Evolutionary conservation across 2,113 vertebrate species (phyloP), one percentile per base, ranked within the genome.

Genomic region (Aptenodytes patagonicus): DNA sequence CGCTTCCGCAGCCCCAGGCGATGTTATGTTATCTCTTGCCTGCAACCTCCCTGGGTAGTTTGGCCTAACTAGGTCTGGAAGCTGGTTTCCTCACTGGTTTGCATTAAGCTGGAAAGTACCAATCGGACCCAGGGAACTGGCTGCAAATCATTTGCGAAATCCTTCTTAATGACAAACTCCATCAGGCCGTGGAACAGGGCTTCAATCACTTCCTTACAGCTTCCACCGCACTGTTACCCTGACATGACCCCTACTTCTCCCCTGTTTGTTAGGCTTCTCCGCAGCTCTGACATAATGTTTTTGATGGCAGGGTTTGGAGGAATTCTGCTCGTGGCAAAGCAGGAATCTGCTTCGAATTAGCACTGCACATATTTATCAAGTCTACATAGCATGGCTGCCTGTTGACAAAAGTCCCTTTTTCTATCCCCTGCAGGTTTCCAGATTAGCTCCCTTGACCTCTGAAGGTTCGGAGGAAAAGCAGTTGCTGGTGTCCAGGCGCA

Each of bases 191-290:
- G 93, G 92, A 97, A 55, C 86, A 54, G 70, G 92, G 94, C 90
- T 97, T 76, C 92, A 92, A 60, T 94, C 86, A 9, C 89, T 93
- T 58, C 95, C 90, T 92, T 85, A 54, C 97, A 91, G 97, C 97
- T 97, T 97, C 95, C 95, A 91, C 97, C 95, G 1, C 93, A 58
- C 93, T 65, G 87, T 87, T 98, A 94, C 97, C 98, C 98, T 97
- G 85, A 95, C 21, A 3, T 92, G 97, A 97, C 97, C 97, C 91
- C 66, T 40, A 12, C 97, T 97, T 97, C 98, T 98, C 96, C 96
- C 87, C 92, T 86, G 75, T 90, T 94, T 90, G 90, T 44, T 69
- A 46, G 92, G 65, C 87, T 92, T 62, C 92, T 93, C 94, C 18
- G 2, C 94, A 92, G 93, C 97, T 95, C 91, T 96, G 97, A 97